Evolutionary conservation across 2,888 invertebrate genomes (phyloP).

Genomic region (Sussaba pulchella): DNA sequence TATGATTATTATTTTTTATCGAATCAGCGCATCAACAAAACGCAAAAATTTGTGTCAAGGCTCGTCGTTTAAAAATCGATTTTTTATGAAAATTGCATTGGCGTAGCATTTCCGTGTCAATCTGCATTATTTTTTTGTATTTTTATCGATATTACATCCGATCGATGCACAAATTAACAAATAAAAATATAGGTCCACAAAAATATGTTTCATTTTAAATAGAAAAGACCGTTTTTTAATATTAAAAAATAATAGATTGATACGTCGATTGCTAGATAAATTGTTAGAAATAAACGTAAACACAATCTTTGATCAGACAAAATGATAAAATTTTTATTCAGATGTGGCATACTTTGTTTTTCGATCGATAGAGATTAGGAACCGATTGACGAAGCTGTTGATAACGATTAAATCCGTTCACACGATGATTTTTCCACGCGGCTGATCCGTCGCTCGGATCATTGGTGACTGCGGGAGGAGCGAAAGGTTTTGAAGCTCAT

Average conservation of each 20-base stretch:
- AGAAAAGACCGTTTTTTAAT: too few relatives aligned
- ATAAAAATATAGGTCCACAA: too few relatives aligned
- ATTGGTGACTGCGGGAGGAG: slow-evolving; percentile 28
- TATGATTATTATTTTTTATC: not conserved
- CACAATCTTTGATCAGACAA: not conserved
- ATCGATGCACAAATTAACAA: too few relatives aligned
- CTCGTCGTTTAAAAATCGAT: not conserved
- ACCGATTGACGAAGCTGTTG: not conserved
- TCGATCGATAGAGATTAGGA: slow-evolving; percentile 14
- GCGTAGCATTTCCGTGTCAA: too few relatives aligned
- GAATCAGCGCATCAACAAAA: not conserved
- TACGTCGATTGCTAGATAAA: not conserved
- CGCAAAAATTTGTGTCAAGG: not conserved
- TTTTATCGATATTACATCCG: too few relatives aligned
- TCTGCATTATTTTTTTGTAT: too few relatives aligned
- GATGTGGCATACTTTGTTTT: slow-evolving; percentile 15
- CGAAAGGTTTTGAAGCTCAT: not conserved
- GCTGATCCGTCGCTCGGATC: slow-evolving; percentile 5
- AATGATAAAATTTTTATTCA: not conserved
- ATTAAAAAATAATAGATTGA: not conserved
- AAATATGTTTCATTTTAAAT: too few relatives aligned
- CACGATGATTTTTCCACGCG: slow-evolving; percentile 14
- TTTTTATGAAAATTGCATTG: not conserved
- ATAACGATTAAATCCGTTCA: slow-evolving; percentile 19
- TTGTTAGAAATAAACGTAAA: too few relatives aligned